Base-by-base conservation (phyloP, 2,797 vertebrate species). In the Sebastes hubbsi region DNA sequence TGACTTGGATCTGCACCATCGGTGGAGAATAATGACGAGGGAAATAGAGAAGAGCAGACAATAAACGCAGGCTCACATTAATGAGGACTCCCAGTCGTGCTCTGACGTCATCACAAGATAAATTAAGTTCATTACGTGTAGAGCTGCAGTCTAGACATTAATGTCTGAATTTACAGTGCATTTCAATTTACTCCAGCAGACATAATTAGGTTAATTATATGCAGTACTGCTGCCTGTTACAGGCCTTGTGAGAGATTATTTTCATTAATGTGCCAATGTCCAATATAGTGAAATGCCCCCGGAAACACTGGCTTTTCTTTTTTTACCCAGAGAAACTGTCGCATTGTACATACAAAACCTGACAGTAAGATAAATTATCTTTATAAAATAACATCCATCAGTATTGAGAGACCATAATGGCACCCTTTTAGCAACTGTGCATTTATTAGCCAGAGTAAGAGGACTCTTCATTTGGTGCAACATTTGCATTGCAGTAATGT, bases 191-290 rank as follows among this genome's bases (percentile, higher is more conserved):
- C 81, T 78, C 32, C 42, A 68, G 6, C 63, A 80, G 71, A 54
- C 76, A 76, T 85, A 86, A 89, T 91, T 81, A 82, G 83, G 85
- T 74, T 77, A 87, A 90, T 89, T 84, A 86, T 32, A 80, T 80
- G 70, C 71, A 79, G 46, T 22, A 38, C n/a, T 59, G 64, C 64
- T 75, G 81, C 32, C 69, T 69, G 62, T 87, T 71, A 27, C 34
- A 32, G 13, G 58, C 24, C 42, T 25, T 69, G 32, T 8, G 64
- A 72, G 27, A 59, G 27, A 16, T 4, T 24, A 58, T 52, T 20
- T 36, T 27, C 29, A 77, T 59, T 67, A 82, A 60, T 34, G 32
- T 75, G 55, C 22, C 29, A 58, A 46, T 11, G 22, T 73, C 34
- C 20, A 81, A 24, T 38, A 36, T n/a, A 66, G 46, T 74, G 42